Evolutionary conservation across 2,888 invertebrate genomes (phyloP).

Genomic region (Himalopsyche anomala): DNA sequence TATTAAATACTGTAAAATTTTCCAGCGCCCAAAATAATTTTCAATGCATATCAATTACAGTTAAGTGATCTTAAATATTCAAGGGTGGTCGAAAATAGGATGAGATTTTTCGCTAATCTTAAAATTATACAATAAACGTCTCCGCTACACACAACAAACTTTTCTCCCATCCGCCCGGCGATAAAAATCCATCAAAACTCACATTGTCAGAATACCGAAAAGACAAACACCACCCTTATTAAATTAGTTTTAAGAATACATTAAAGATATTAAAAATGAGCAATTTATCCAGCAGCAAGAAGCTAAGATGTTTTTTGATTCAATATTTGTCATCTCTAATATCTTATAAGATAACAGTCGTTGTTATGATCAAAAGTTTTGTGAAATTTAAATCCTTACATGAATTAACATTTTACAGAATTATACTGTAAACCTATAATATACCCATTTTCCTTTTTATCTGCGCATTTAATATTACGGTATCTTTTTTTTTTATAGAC

Average conservation of each 20-base stretch:
- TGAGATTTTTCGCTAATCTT: neutral
- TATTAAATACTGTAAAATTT: too few relatives aligned
- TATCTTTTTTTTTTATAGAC: too few relatives aligned
- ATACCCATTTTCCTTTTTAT: too few relatives aligned
- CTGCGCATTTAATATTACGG: too few relatives aligned
- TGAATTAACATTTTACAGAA: too few relatives aligned
- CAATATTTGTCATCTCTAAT: too few relatives aligned
- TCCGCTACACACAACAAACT: neutral
- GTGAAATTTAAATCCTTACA: too few relatives aligned
- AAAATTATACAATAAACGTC: slow-evolving; percentile 37
- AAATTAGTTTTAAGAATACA: slow-evolving; percentile 37
- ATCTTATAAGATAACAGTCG: too few relatives aligned
- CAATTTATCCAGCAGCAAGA: neutral
- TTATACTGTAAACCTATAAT: too few relatives aligned
- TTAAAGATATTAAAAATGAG: slow-evolving; percentile 23
- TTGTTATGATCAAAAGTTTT: too few relatives aligned
- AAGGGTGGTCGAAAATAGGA: neutral
- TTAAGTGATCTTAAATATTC: slow-evolving; percentile 5
- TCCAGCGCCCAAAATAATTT: neutral
- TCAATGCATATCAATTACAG: slow-evolving; percentile 29
- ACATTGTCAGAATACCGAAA: slow-evolving; percentile 18
- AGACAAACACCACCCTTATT: slow-evolving; percentile 26
- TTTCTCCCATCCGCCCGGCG: neutral
- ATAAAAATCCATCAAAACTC: slow-evolving; percentile 34
- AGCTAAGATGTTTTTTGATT: too few relatives aligned